phyloP scores from a whole-genome alignment of 2,797 vertebrate genomes.

The Tenualosa ilisha region DNA sequence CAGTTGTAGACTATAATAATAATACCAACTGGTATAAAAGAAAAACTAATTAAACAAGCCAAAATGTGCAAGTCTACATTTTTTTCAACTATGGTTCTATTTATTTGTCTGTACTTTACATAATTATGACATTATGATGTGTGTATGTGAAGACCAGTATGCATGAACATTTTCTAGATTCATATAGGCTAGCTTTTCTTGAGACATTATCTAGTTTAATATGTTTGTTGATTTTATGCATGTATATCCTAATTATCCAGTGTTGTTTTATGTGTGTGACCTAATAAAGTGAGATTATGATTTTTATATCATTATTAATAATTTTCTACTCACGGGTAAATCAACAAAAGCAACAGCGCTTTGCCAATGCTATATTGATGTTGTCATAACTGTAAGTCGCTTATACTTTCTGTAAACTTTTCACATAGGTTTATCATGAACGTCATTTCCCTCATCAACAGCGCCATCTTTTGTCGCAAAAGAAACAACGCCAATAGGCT shows the following conservation, averaged over 20 bases:
- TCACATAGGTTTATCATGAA: neutral
- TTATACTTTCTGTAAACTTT: neutral
- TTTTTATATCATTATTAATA: neutral
- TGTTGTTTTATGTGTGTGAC: neutral
- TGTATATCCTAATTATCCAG: neutral
- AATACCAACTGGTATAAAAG: neutral
- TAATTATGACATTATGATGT: neutral
- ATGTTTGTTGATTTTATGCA: neutral
- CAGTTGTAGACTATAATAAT: neutral
- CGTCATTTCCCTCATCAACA: neutral
- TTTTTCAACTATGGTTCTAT: neutral
- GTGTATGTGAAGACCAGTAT: neutral
- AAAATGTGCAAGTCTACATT: neutral
- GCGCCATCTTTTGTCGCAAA: slow-evolving; percentile 1
- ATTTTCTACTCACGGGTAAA: neutral
- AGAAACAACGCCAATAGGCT: neutral
- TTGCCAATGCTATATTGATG: too few species aligned
- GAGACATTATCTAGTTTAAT: neutral
- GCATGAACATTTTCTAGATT: neutral
- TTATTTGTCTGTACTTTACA: neutral
- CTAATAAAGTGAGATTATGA: neutral
- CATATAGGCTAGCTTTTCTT: neutral
- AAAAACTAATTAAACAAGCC: neutral
- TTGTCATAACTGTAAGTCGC: too few species aligned
- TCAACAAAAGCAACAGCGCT: too few species aligned